Base-by-base conservation (phyloP, 2,113 vertebrate genomes). In the Marmota monax region DNA sequence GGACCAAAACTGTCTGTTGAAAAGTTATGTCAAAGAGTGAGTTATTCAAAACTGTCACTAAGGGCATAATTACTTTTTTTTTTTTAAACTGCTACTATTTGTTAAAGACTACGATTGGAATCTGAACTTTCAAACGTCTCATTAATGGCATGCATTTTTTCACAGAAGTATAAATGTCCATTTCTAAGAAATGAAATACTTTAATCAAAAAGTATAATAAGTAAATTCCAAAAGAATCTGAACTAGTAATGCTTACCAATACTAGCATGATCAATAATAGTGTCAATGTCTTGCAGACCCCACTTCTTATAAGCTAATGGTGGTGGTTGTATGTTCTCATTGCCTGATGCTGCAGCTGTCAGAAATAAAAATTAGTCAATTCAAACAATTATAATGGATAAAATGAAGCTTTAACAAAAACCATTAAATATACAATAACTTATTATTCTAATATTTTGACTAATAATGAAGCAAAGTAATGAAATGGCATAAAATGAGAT, bases 301-400 rank as follows among this genome's bases (percentile, higher is more conserved):
- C 99, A 99, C 96, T 99, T 99, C 98, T 99, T 99, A 97, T 99
- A 99, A 84, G 99, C 99, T 98, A 99, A 98, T 0, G 99, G 99
- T 77, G 99, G 99, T 34, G 99, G 99, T 84, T 99, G 99, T 90
- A 99, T 98, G 70, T 99, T 99, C 96, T 99, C 99, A 97, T 99
- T 99, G 91, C 99, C 99, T 77, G 99, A 99, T 95, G 99, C 99
- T 91, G 99, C 98, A 96, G 99, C 99, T 99, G 98, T 86, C 94
- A 90, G 90, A 97, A 22, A 90, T 4, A 95, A 84, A 97, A 92
- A 93, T 58, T 1, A 88, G 90, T 96, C 16, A 90, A 82, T 42
- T 9, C 39, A 67, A 74, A 78, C 11, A 87, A 72, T 22, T 48
- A 23, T n/a, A 67, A 90, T 2, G 20, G 16, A 86, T 29, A 94